Conservation (phyloP, 1,140 invertebrate genomes). For the Eriocheir sinensis region DNA sequence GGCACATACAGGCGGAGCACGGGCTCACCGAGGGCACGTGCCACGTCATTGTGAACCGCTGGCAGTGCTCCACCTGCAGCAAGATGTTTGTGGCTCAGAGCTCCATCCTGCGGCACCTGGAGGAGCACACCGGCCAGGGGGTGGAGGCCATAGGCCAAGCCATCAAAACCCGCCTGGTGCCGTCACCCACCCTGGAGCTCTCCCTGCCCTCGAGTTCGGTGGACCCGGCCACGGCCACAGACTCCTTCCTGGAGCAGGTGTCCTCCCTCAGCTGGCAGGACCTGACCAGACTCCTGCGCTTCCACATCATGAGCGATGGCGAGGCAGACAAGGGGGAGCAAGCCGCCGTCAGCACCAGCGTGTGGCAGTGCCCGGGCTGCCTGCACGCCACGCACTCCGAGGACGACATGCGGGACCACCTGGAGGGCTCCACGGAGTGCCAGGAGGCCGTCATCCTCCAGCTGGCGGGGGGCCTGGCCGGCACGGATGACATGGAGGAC, state of each 20-base stretch:
- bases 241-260: conserved; percentile 61
- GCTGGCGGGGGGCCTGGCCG: conserved; percentile 59
- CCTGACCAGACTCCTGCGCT: conserved; percentile 63
- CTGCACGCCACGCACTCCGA: conserved; percentile 68
- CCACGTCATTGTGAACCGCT: conserved; percentile 63
- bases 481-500: conserved; percentile 65
- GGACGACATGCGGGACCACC: conserved; percentile 71
- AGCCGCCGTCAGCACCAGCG: conserved; percentile 56
- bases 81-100: conserved; percentile 68
- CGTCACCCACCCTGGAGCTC: conserved; percentile 35
- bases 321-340: conserved; percentile 42
- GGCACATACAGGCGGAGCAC: conserved; percentile 65
- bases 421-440: conserved; percentile 53
- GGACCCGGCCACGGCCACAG: conserved; percentile 62
- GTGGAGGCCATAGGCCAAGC: conserved; percentile 61
- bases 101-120: conserved; percentile 57
- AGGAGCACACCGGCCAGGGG: conserved; percentile 66
- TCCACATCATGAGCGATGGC: conserved; percentile 59
- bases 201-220: not conserved
- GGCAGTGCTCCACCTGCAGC: conserved; percentile 66
- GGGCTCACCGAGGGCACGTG: conserved; percentile 40
- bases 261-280: conserved; percentile 69
- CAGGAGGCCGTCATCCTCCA: conserved; percentile 72
- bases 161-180: conserved; percentile 59
- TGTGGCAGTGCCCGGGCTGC: conserved; percentile 73